Percentiles rank a stretch among this genome's conserved stretches.
Conservation (phyloP, 1,140 invertebrate species). For the Drosophila nannoptera region DNA sequence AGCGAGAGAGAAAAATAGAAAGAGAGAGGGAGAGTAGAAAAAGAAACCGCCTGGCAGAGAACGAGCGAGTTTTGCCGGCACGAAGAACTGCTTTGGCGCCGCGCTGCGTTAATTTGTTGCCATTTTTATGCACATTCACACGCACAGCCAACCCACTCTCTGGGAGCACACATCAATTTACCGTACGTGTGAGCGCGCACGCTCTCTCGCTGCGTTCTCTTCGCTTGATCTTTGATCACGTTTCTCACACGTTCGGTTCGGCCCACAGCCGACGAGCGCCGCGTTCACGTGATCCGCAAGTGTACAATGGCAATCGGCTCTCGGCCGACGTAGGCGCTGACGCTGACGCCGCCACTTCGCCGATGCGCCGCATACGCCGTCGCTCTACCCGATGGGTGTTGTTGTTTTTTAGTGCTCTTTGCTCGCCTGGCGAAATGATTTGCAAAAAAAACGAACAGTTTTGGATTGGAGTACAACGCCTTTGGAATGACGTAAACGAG, state of each 20-base stretch:
- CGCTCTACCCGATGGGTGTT: background rate
- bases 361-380: background rate
- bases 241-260: constrained; percentile 71
- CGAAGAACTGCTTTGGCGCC: constrained; percentile 50
- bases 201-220: background rate
- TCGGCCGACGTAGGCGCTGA: constrained; percentile 3
- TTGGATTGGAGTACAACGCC: constrained; percentile 32
- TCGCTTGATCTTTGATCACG: constrained; percentile 73
- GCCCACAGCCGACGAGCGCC: constrained; percentile 53
- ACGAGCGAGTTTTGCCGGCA: constrained; percentile 29
- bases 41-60: constrained; percentile 1
- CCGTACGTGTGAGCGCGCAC: background rate
- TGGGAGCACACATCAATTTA: background rate
- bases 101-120: constrained; percentile 71
- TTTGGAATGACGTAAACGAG: constrained; percentile 48
- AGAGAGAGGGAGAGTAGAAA: constrained; percentile 2
- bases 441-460: constrained; percentile 49
- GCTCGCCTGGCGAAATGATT: constrained; percentile 52
- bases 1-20: constrained; percentile 7
- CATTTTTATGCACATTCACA: constrained; percentile 48
- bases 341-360: constrained; percentile 6
- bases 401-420: constrained; percentile 19
- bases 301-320: constrained; percentile 49
- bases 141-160: constrained; percentile 24
- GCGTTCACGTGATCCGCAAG: constrained; percentile 74